A percentile compares a stretch with the other conserved stretches of the same genome.
Evolutionary conservation across 2,888 invertebrate species (phyloP).

Genomic region (Drosophila pegasa): DNA sequence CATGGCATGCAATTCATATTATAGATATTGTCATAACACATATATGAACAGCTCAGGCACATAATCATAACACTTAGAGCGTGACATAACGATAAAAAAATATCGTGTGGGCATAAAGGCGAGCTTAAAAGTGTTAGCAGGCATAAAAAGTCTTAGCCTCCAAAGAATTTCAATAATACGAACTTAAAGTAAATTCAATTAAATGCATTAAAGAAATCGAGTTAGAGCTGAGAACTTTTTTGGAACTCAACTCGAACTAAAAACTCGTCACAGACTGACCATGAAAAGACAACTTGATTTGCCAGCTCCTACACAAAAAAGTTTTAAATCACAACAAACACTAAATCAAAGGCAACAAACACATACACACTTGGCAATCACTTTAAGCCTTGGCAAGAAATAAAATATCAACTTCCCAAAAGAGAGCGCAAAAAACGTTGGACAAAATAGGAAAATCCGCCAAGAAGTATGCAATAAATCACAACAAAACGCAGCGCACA

Average conservation of each 20-base stretch:
- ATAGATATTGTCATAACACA: slow-evolving; percentile 26
- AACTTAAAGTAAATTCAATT: not conserved
- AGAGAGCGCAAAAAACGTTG: slow-evolving; percentile 36
- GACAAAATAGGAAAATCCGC: slow-evolving; percentile 66
- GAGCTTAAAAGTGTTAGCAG: not conserved
- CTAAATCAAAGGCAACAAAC: slow-evolving; percentile 42
- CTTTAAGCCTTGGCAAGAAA: slow-evolving; percentile 47
- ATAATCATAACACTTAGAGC: slow-evolving; percentile 15
- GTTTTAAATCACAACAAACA: slow-evolving; percentile 59
- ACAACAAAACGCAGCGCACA: slow-evolving; percentile 57
- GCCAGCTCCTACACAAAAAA: slow-evolving; percentile 16
- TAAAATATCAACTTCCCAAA: slow-evolving; percentile 44
- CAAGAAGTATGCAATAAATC: slow-evolving; percentile 72
- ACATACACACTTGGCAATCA: slow-evolving; percentile 35
- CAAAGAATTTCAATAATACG: not conserved
- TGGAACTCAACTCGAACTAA: too few species aligned
- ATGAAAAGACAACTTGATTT: slow-evolving; percentile 56
- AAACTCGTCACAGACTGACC: slow-evolving; percentile 35
- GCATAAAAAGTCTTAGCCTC: not conserved
- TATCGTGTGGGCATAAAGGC: not conserved
- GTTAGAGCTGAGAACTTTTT: too few species aligned
- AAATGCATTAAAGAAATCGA: too few species aligned
- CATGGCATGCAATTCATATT: slow-evolving; percentile 18
- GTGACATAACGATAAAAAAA: slow-evolving; percentile 25
- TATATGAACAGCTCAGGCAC: not conserved